Conservation (phyloP, 2,113 vertebrate genomes). For the Damaliscus lunatus region DNA sequence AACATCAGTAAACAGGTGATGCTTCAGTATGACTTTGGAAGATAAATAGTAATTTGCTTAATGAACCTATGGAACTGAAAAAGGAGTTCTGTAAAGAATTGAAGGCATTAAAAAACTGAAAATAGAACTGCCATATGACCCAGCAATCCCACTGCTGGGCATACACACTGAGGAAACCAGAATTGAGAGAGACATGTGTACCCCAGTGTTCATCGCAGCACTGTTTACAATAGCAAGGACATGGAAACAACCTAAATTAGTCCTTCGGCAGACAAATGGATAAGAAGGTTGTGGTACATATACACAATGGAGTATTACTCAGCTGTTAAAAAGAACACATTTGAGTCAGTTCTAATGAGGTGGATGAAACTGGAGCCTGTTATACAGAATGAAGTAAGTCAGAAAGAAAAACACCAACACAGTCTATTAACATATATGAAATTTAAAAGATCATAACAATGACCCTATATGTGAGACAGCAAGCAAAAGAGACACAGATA, state of each 20-base stretch:
- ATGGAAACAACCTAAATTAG: background rate
- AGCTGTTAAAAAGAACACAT: background rate
- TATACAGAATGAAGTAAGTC: background rate
- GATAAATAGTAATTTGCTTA: constrained; percentile 7
- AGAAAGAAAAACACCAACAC: background rate
- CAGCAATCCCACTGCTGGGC: background rate
- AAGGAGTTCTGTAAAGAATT: background rate
- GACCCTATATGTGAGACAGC: background rate
- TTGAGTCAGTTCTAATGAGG: background rate
- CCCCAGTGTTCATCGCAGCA: accelerated
- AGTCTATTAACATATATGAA: background rate
- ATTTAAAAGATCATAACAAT: background rate
- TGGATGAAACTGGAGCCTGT: background rate
- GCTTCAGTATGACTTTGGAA: background rate
- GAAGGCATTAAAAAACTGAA: background rate
- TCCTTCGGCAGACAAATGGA: background rate
- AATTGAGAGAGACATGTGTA: background rate
- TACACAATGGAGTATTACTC: background rate
- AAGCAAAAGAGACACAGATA: background rate
- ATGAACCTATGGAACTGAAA: background rate
- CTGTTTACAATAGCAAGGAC: background rate
- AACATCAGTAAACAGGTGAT: background rate
- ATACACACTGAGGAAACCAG: background rate
- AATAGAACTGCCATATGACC: background rate
- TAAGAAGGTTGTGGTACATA: background rate